These are phyloP conservation scores for Drosophila subquinaria DNA, from an alignment of 2,888 invertebrate species.

Conservation along the genomic window DNA sequence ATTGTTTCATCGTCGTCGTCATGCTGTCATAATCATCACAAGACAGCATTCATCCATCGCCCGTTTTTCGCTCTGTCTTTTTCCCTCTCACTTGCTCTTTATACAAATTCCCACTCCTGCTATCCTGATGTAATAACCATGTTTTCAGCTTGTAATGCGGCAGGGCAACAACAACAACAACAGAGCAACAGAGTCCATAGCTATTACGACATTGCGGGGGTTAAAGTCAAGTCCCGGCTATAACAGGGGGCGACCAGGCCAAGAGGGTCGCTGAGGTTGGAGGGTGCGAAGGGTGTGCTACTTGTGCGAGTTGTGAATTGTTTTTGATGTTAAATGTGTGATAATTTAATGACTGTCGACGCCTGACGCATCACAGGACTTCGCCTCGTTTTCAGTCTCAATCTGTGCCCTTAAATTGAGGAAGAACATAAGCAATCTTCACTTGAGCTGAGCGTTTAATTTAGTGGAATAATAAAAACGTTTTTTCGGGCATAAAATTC, in stretches of 20 bases:
- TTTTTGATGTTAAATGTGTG: constrained; percentile 85
- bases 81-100: constrained; percentile 6
- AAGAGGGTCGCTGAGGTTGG: constrained; percentile 22
- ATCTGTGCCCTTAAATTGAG: constrained; percentile 44
- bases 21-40: constrained; percentile 83
- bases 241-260: constrained; percentile 19
- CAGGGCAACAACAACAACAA: constrained; percentile 54
- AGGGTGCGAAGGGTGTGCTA: constrained; percentile 41
- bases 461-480: constrained; percentile 82
- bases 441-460: constrained; percentile 72
- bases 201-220: constrained; percentile 64
- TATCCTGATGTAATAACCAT: constrained; percentile 85
- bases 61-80: constrained; percentile 55
- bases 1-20: constrained; percentile 55
- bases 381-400: background rate
- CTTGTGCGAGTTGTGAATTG: constrained; percentile 79
- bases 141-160: constrained; percentile 85
- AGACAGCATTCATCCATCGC: constrained; percentile 71
- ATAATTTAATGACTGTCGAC: constrained; percentile 85
- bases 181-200: constrained; percentile 37
- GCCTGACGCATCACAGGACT: constrained; percentile 66
- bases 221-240: constrained; percentile 65
- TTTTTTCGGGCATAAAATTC: constrained; percentile 72
- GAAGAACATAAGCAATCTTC: constrained; percentile 46
- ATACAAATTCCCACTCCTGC: constrained; percentile 48